Conservation (phyloP, 2,797 vertebrate genomes). For the Chloroceryle inda region DNA sequence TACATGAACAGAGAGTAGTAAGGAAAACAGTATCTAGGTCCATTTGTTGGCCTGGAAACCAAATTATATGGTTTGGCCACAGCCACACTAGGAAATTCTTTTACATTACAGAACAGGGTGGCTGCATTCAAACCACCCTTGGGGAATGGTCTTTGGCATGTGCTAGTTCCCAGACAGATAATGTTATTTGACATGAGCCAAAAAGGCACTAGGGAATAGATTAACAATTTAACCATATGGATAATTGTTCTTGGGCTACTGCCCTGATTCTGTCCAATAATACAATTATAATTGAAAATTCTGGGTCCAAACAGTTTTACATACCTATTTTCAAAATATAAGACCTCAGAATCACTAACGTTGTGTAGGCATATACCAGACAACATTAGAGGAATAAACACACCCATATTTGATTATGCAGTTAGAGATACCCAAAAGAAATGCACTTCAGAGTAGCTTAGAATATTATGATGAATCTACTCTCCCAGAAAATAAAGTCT, state of each 20-base stretch:
- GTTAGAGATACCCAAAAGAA: background rate
- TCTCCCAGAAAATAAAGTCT: background rate
- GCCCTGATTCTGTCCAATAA: background rate
- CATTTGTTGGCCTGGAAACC: background rate
- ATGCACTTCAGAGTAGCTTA: background rate
- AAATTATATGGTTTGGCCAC: background rate
- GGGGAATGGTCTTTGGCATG: background rate
- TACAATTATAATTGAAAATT: background rate
- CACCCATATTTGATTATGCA: background rate
- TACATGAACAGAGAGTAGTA: background rate
- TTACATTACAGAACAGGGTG: background rate
- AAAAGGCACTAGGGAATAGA: conserved; percentile 19
- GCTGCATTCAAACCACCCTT: background rate
- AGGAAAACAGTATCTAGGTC: background rate
- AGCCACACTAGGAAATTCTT: background rate
- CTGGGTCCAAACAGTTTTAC: background rate
- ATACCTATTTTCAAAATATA: background rate
- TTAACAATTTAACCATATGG: background rate
- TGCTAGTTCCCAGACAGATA: conserved; percentile 7
- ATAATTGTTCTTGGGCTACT: background rate
- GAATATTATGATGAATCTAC: background rate
- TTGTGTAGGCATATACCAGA: background rate
- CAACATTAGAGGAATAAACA: background rate
- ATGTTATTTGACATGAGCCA: background rate
- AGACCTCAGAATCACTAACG: background rate